Percentiles rank a stretch among this genome's conserved stretches.
phyloP scores from a whole-genome alignment of 2,888 invertebrate genomes.

The Spodoptera exigua region DNA sequence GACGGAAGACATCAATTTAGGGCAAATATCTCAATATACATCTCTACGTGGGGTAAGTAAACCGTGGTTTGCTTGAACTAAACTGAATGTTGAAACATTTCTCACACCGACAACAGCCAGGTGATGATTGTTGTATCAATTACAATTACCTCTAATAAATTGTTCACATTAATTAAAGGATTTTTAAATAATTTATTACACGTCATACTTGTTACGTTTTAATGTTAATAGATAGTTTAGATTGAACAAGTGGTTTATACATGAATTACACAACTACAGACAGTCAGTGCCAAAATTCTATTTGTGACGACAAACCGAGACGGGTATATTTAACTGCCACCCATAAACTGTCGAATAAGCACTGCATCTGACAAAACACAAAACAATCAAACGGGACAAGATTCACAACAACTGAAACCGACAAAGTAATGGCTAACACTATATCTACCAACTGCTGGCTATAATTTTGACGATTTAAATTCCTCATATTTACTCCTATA shows the following conservation, averaged over 20 bases:
- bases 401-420: constrained; percentile 24
- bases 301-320: constrained; percentile 88
- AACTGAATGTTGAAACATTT: constrained; percentile 22
- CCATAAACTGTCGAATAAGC: constrained; percentile 87
- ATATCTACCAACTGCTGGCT: constrained; percentile 7
- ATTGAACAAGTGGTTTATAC: constrained; percentile 85
- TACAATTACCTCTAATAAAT: constrained; percentile 16
- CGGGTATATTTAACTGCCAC: constrained; percentile 88
- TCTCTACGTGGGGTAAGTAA: constrained; percentile 4
- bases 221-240: constrained; percentile 76
- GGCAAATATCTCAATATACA: constrained; percentile 27
- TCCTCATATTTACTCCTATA: constrained; percentile 8
- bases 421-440: constrained; percentile 8
- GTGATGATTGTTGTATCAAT: constrained; percentile 27
- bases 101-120: constrained; percentile 10
- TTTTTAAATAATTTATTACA: constrained; percentile 54
- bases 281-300: constrained; percentile 89
- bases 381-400: constrained; percentile 47
- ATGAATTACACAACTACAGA: constrained; percentile 88
- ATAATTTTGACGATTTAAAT: constrained; percentile 3
- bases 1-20: constrained; percentile 61
- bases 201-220: constrained; percentile 65
- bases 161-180: constrained; percentile 31
- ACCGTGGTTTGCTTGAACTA: not conserved
- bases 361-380: constrained; percentile 76